These are phyloP conservation scores for Papilio glaucus DNA, from an alignment of 1,140 invertebrate genomes.

Conservation along the genomic window DNA sequence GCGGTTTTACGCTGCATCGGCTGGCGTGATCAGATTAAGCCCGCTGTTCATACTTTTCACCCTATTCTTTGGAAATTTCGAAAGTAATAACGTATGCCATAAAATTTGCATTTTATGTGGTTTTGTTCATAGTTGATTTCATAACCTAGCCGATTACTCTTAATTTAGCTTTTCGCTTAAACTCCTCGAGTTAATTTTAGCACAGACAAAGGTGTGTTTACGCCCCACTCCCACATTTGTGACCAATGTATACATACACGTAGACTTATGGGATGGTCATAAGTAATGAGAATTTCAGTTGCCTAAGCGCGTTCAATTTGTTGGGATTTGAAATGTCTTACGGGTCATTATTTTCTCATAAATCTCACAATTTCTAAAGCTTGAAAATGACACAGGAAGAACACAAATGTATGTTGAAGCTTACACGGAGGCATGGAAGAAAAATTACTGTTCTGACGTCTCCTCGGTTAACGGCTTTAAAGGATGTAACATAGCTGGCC, in stretches of 20 bases:
- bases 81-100: neutral
- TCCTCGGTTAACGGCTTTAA: slow-evolving; percentile 8
- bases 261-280: too few species aligned
- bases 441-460: neutral
- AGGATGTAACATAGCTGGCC: slow-evolving; percentile 1
- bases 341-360: slow-evolving; percentile 4
- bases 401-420: neutral
- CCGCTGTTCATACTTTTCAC: neutral
- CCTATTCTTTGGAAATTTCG: neutral
- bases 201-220: too few species aligned
- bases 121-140: neutral
- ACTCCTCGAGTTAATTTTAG: too few species aligned
- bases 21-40: slow-evolving; percentile 24
- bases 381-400: neutral
- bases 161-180: too few species aligned
- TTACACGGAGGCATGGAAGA: slow-evolving; percentile 8
- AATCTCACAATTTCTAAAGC: slow-evolving; percentile 8
- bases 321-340: neutral
- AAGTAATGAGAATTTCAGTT: too few species aligned
- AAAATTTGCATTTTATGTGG: neutral
- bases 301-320: too few species aligned
- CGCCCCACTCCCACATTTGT: too few species aligned
- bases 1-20: slow-evolving; percentile 20
- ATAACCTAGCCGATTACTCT: neutral
- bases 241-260: too few species aligned